Evolutionary conservation across 2,113 vertebrate genomes (phyloP), one percentile per base, ranked within the genome.

Genomic region (Cranoglanis bouderius): DNA sequence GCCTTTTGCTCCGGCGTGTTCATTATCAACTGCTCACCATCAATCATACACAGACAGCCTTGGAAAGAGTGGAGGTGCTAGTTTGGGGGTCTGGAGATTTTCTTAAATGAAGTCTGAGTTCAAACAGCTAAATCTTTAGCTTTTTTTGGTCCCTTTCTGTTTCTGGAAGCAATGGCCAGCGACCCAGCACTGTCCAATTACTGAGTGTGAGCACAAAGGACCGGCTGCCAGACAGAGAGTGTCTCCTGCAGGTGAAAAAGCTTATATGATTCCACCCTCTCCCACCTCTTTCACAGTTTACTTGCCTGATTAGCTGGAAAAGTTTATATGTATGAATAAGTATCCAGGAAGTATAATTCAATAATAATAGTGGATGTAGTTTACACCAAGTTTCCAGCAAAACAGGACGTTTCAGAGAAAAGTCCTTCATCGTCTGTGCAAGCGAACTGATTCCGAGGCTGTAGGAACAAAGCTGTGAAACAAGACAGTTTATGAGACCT

Each of bases 111-210:
- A 89, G 59, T 84, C 53, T 16, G 18, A 51, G 61, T 78, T 90
- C 82, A 87, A 88, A 89, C 84, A 59, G 65, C 81, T 89, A 87
- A 81, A 88, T 63, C 87, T 85, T 67, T 84, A 43, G 65, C 24
- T 35, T 74, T 46, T 49, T 59, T 49, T 63, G 49, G 13, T 75
- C 40, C 29, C 86, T 78, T 81, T 78, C 51, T 24, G n/a, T 82
- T 90, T 59, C 84, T 78, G 65, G 82, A 86, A 89, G 51, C 46
- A 72, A 57, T 81, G 51, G 70, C 80, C 82, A 75, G 46, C 57
- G 87, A 87, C 61, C 14, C 51, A 74, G 82, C 21, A 80, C 59
- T 63, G 82, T 83, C 77, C 88, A 88, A 90, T 90, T 88, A 89
- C 74, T 88, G 75, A 74, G 40, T 32, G 12, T 53, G 43, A 38